phyloP scores from a whole-genome alignment of 1,140 invertebrate genomes.

The Linepithema humile region DNA sequence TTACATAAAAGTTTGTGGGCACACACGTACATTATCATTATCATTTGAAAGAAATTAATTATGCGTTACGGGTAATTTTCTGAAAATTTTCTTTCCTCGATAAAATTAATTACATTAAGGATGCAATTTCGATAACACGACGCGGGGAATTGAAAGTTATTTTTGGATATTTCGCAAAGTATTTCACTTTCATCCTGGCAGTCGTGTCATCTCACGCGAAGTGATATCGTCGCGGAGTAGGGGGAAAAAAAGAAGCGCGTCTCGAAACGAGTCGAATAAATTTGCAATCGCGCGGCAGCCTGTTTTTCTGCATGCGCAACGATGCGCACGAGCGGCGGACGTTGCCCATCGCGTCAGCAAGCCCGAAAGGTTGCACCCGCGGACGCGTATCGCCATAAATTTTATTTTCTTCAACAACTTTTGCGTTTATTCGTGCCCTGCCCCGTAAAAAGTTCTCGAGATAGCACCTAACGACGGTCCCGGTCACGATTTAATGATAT shows the following conservation, averaged over 20 bases:
- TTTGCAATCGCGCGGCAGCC: slow-evolving; percentile 21
- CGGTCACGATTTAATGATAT: slow-evolving; percentile 51
- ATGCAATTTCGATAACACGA: neutral
- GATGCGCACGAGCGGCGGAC: neutral
- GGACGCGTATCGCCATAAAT: slow-evolving; percentile 43
- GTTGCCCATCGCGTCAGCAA: neutral
- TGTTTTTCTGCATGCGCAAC: slow-evolving; percentile 3
- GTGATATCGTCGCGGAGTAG: neutral
- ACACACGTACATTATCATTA: too few species aligned
- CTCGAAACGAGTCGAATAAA: slow-evolving; percentile 37
- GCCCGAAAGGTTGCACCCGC: slow-evolving; percentile 29
- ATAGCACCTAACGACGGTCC: slow-evolving; percentile 17
- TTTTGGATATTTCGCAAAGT: slow-evolving; percentile 20
- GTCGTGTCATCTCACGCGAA: slow-evolving; percentile 42
- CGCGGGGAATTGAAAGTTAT: slow-evolving; percentile 10
- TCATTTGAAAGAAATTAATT: too few species aligned
- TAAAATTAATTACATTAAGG: neutral
- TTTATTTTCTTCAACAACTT: slow-evolving; percentile 32
- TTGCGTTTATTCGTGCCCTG: slow-evolving; percentile 30
- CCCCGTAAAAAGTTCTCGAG: slow-evolving; percentile 31
- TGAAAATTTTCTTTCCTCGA: too few species aligned
- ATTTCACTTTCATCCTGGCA: slow-evolving; percentile 33
- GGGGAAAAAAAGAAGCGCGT: too few species aligned
- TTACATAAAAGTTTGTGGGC: too few species aligned
- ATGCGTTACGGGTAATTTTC: too few species aligned